phyloP scores from a whole-genome alignment of 2,113 vertebrate species.

The Podocnemis expansa region DNA sequence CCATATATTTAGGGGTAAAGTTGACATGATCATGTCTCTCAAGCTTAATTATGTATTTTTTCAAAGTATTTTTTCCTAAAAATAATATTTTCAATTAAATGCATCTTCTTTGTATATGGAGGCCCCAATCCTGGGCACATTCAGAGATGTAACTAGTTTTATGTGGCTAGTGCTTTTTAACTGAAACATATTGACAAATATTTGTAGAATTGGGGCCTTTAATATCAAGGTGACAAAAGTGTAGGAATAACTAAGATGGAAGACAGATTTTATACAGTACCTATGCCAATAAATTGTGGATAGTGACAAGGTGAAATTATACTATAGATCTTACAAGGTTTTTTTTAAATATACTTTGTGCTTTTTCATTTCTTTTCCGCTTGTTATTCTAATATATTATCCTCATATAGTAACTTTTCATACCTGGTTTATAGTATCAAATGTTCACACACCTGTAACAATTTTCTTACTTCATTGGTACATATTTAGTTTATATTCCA shows the following conservation, averaged over 20 bases:
- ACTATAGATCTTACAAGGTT: background rate
- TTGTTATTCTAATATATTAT: background rate
- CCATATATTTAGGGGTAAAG: background rate
- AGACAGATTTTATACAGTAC: background rate
- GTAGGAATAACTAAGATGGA: fast-evolving
- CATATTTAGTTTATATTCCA: background rate
- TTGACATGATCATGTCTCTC: background rate
- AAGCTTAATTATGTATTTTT: background rate
- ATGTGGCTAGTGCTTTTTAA: background rate
- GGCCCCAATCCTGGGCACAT: background rate
- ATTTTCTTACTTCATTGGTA: background rate
- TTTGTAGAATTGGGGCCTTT: background rate
- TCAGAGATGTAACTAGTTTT: background rate
- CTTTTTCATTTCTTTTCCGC: background rate
- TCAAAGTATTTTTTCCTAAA: background rate
- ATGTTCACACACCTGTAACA: background rate
- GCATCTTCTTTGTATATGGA: background rate
- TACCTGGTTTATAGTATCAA: background rate
- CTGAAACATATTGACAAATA: background rate
- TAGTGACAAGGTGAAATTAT: background rate
- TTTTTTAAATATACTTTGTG: background rate
- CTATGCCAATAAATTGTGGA: background rate
- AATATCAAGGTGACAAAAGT: background rate
- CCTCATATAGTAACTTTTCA: background rate
- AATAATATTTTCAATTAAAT: background rate